These are phyloP conservation scores for Sesamia inferens DNA, from an alignment of 2,888 invertebrate genomes.

Conservation along the genomic window DNA sequence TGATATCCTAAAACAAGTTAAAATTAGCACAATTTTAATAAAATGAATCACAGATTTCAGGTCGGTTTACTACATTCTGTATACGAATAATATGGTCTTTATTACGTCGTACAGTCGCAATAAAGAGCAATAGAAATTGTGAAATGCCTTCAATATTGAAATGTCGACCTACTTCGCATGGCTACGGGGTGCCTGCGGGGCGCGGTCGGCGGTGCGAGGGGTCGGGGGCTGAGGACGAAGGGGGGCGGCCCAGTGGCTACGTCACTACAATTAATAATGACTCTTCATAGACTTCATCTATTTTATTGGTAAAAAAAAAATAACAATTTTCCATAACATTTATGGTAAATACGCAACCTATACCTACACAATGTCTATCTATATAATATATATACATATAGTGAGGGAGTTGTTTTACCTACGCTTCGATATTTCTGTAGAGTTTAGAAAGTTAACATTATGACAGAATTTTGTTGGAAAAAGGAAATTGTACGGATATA, in stretches of 20 bases:
- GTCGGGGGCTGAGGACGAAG: constrained; percentile 47
- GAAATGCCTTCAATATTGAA: constrained; percentile 87
- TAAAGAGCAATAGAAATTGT: constrained; percentile 85
- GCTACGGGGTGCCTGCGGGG: constrained; percentile 66
- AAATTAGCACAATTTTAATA: constrained; percentile 53
- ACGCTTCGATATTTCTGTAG: neutral
- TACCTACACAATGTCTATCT: neutral
- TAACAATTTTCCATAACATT: constrained; percentile 47
- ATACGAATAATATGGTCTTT: constrained; percentile 80
- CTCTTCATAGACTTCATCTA: constrained; percentile 77
- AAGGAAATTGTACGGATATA: neutral
- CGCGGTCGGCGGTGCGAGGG: constrained; percentile 56
- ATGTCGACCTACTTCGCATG: constrained; percentile 84
- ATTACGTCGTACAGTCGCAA: constrained; percentile 80
- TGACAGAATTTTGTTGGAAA: neutral
- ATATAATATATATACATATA: no score
- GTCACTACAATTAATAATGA: constrained; percentile 81
- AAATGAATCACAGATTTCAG: constrained; percentile 62
- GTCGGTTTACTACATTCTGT: constrained; percentile 74
- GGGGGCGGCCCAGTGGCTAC: constrained; percentile 60
- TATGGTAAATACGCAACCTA: constrained; percentile 20
- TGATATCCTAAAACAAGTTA: constrained; percentile 14
- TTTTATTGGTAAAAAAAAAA: constrained; percentile 69
- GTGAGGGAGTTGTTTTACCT: neutral
- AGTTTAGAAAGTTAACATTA: neutral